These are phyloP conservation scores for Drosophila willistoni DNA, from an alignment of 1,140 invertebrate genomes.

Conservation along the genomic window DNA sequence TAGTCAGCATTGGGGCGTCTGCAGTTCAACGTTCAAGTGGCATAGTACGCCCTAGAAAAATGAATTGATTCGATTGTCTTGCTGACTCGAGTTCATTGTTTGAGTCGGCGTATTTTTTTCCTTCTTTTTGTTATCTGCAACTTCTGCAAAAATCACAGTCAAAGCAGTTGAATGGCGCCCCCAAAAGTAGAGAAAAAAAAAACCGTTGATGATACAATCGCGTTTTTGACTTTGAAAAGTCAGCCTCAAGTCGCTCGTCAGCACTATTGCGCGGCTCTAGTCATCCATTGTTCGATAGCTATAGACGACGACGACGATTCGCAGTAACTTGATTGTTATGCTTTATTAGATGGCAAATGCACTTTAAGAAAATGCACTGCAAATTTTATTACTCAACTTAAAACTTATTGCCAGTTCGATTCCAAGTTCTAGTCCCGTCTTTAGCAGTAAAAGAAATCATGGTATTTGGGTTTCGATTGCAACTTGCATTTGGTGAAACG, in stretches of 20 bases:
- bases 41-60: slow-evolving; percentile 82
- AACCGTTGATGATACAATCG: slow-evolving; percentile 75
- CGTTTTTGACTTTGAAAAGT: slow-evolving; percentile 82
- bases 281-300: slow-evolving; percentile 72
- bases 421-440: too few relatives aligned
- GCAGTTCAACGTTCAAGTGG: slow-evolving; percentile 83
- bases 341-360: slow-evolving; percentile 64
- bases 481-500: slow-evolving; percentile 34
- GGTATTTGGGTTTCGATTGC: slow-evolving; percentile 43
- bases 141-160: slow-evolving; percentile 62
- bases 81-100: slow-evolving; percentile 47
- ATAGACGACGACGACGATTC: slow-evolving; percentile 4
- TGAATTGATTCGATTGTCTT: slow-evolving; percentile 83
- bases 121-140: slow-evolving; percentile 51
- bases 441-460: slow-evolving; percentile 61
- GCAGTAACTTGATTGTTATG: slow-evolving; percentile 61
- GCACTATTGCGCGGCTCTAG: slow-evolving; percentile 19
- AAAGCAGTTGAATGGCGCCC: slow-evolving; percentile 52
- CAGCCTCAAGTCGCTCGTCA: slow-evolving; percentile 44
- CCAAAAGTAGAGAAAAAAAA: slow-evolving; percentile 28
- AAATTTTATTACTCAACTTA: slow-evolving; percentile 52
- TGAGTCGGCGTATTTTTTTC: slow-evolving; percentile 5
- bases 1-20: slow-evolving; percentile 83
- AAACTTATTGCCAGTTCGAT: neutral
- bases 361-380: slow-evolving; percentile 60